A percentile compares a stretch with the other conserved stretches of the same genome.
Conservation (phyloP, 1,140 invertebrate species). For the Scaptomyza graminum region DNA sequence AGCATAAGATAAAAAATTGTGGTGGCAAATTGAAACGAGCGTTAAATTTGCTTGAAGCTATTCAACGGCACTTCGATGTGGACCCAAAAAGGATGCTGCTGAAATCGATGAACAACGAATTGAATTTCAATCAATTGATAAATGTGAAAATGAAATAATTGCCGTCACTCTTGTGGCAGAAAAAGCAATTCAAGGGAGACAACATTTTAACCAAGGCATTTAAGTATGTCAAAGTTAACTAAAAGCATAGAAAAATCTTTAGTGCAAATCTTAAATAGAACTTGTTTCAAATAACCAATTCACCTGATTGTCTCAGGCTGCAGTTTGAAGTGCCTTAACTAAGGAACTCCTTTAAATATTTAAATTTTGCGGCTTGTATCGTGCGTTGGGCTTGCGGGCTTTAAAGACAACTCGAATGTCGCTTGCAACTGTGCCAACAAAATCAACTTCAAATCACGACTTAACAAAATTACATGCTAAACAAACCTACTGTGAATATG, state of each 20-base stretch:
- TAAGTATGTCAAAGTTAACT: no score
- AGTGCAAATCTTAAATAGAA: no score
- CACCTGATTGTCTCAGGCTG: slow-evolving; percentile 27
- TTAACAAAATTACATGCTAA: slow-evolving; percentile 56
- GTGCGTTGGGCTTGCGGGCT: slow-evolving; percentile 34
- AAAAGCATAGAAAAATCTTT: no score
- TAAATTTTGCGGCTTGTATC: slow-evolving; percentile 32
- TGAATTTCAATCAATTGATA: slow-evolving; percentile 64
- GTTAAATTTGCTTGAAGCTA: slow-evolving; percentile 49
- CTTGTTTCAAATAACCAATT: background rate
- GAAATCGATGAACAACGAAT: slow-evolving; percentile 19
- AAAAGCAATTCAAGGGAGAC: slow-evolving; percentile 20
- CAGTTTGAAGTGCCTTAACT: background rate
- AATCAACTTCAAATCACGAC: slow-evolving; percentile 78
- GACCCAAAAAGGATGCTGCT: slow-evolving; percentile 17
- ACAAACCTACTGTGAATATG: slow-evolving; percentile 63
- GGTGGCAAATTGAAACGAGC: slow-evolving; percentile 16
- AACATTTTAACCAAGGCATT: background rate
- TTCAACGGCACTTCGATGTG: slow-evolving; percentile 30
- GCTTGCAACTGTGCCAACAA: slow-evolving; percentile 51
- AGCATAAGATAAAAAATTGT: slow-evolving; percentile 27
- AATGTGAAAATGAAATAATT: slow-evolving; percentile 59
- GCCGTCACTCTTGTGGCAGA: slow-evolving; percentile 39
- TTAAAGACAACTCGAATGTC: slow-evolving; percentile 5
- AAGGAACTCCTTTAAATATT: slow-evolving; percentile 39